These are phyloP conservation scores for Bombus turneri DNA, from an alignment of 1,140 invertebrate genomes.

Conservation along the genomic window DNA sequence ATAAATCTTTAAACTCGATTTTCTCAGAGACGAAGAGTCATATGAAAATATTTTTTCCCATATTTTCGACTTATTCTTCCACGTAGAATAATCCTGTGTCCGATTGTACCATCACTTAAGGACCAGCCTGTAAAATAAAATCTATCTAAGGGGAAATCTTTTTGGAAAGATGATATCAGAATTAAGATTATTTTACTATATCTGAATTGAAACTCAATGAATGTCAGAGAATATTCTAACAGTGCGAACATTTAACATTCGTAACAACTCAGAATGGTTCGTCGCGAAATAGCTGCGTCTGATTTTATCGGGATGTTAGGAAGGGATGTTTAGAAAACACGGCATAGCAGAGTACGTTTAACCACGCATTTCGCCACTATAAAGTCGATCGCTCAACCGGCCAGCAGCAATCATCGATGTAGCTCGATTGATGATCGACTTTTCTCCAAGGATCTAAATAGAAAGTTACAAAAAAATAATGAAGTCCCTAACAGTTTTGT, in stretches of 20 bases:
- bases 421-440: neutral
- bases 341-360: slow-evolving; percentile 5
- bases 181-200: neutral
- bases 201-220: neutral
- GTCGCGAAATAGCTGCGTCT: neutral
- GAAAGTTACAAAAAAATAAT: neutral
- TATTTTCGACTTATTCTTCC: too few relatives aligned
- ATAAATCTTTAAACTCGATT: too few relatives aligned
- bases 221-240: neutral
- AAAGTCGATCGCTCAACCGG: slow-evolving; percentile 33
- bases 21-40: too few relatives aligned
- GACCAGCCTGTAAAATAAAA: neutral
- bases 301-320: slow-evolving; percentile 48
- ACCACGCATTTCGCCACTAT: slow-evolving; percentile 24
- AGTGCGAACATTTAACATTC: neutral
- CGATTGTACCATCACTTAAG: too few relatives aligned
- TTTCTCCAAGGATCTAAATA: neutral
- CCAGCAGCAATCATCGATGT: slow-evolving; percentile 12
- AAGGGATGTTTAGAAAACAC: slow-evolving; percentile 53
- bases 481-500: neutral
- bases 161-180: neutral
- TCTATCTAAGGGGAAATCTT: rapidly evolving
- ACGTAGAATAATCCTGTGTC: too few relatives aligned
- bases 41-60: too few relatives aligned
- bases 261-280: neutral